Base-by-base conservation (phyloP, 2,888 invertebrate species). In the Limnephilus auricula region DNA sequence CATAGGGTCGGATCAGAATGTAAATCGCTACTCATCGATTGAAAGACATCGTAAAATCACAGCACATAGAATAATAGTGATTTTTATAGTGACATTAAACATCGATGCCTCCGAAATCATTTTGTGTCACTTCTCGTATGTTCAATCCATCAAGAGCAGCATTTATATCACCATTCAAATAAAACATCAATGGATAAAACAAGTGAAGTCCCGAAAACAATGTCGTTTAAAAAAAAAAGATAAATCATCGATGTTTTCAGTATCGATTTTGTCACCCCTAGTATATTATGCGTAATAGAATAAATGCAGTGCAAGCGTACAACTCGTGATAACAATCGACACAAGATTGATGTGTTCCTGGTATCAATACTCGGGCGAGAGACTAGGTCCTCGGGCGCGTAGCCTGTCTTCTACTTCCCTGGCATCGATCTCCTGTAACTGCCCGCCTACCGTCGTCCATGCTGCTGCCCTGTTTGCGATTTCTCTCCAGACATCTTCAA, bases 401-500 rank as follows among this genome's bases (percentile, higher is more conserved):
- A 18, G 25, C 34, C 82, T 82, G 65, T 9, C 65, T 65, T n/a
- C 65, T 6, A 65, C 65, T 65, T 25, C 65, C 65, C 65, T 65
- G 65, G 25, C 65, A 65, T 65, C 65, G 65, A 65, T 65, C 65
- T 65, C 65, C 65, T 25, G 25, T 65, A 65, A 65, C 80, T 80
- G 31, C 31, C 80, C 80, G 80, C 80, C 80, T 80, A 31, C 32
- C 13, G 18, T 15, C 80, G 5, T 6, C 80, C 13, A 31, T 32
- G 80, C 31, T 65, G 65, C 65, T 65, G 32, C 32, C 32, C 25
- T 65, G 25, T 25, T 65, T 10, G 65, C 65, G n/a, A 65, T 65
- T 65, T 45, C 37, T 34, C 82, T 40, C 85, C 85, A 85, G 86
- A 86, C 86, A 86, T 86, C 86, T 86, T 86, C 86, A 86, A 86